These are phyloP conservation scores for Chloroclysta siterata DNA, from an alignment of 2,888 invertebrate species.

Conservation along the genomic window DNA sequence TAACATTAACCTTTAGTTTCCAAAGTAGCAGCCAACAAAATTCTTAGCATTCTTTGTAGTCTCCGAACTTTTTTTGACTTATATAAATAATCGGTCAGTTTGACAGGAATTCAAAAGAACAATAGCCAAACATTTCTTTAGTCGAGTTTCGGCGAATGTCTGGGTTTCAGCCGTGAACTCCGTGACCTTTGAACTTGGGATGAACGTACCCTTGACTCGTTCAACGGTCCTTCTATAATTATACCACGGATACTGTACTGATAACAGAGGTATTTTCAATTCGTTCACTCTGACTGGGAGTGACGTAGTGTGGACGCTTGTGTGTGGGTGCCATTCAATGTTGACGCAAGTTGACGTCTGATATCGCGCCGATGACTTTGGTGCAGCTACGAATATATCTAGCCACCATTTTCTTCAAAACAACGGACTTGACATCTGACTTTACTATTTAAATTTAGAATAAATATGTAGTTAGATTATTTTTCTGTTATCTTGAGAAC, in stretches of 20 bases:
- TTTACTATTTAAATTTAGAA: too few relatives aligned
- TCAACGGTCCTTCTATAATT: slow-evolving; percentile 76
- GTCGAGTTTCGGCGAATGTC: slow-evolving; percentile 46
- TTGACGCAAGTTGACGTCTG: slow-evolving; percentile 13
- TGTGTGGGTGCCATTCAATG: slow-evolving; percentile 24
- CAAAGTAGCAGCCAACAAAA: slow-evolving; percentile 3
- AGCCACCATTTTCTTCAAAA: too few relatives aligned
- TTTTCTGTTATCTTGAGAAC: too few relatives aligned
- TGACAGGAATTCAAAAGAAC: slow-evolving; percentile 22
- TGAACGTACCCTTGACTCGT: slow-evolving; percentile 81
- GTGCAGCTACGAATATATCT: not conserved
- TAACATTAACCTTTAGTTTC: not conserved
- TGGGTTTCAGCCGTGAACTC: slow-evolving; percentile 64
- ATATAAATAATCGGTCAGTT: not conserved
- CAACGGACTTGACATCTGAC: too few relatives aligned
- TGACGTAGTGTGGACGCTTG: slow-evolving; percentile 21
- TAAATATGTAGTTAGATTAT: too few relatives aligned
- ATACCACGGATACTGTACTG: slow-evolving; percentile 54
- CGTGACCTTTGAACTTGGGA: slow-evolving; percentile 80
- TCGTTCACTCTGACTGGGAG: slow-evolving; percentile 46
- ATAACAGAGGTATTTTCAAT: slow-evolving; percentile 66
- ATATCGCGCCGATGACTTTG: slow-evolving; percentile 9
- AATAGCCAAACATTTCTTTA: slow-evolving; percentile 23
- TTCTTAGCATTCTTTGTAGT: slow-evolving; percentile 12
- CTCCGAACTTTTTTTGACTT: slow-evolving; percentile 5